Conservation (phyloP, 2,797 vertebrate genomes). For the Megaceryle alcyon region DNA sequence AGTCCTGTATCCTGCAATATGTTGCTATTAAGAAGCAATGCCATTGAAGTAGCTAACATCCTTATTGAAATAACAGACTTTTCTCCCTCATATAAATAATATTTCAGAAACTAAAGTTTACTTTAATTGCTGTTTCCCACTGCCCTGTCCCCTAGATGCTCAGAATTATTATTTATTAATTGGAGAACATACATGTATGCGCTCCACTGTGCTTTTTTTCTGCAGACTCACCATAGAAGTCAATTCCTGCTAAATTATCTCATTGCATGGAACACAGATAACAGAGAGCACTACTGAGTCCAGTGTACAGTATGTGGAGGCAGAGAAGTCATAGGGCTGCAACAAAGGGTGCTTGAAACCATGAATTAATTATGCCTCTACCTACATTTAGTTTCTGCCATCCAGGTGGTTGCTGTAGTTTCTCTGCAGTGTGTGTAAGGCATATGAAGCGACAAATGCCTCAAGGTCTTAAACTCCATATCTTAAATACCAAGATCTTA, state of each 20-base stretch:
- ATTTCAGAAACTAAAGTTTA: constrained; percentile 60
- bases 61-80: constrained; percentile 8
- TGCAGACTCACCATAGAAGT: background rate
- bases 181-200: background rate
- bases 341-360: background rate
- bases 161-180: background rate
- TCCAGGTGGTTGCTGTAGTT: background rate
- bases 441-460: background rate
- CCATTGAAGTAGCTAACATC: constrained; percentile 28
- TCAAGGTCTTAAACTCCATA: background rate
- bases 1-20: background rate
- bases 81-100: background rate
- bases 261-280: background rate
- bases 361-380: background rate
- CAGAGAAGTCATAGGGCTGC: background rate
- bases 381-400: background rate
- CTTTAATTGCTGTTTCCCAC: constrained; percentile 54
- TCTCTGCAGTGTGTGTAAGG: background rate
- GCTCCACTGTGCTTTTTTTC: background rate
- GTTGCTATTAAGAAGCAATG: constrained; percentile 39
- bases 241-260: background rate
- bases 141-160: background rate
- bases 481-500: background rate
- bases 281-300: background rate
- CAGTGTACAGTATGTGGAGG: background rate